A percentile compares a stretch with the other conserved stretches of the same genome.
phyloP scores from a whole-genome alignment of 1,140 invertebrate species.

The Oreohelix idahoensis region DNA sequence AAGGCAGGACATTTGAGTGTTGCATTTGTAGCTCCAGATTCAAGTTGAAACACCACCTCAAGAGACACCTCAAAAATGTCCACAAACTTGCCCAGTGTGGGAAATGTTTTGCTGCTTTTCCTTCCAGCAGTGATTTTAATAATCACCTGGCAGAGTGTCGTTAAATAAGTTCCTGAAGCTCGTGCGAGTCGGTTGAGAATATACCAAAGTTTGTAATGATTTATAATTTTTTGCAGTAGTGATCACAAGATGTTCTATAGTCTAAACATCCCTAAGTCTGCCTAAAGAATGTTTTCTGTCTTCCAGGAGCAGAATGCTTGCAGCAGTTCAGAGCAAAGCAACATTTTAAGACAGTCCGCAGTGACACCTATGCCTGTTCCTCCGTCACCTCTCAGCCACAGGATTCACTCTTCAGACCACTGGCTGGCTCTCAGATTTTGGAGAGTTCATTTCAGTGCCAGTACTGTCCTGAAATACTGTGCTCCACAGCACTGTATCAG shows the following conservation, averaged over 20 bases:
- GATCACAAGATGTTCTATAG: not conserved
- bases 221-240: not conserved
- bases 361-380: not conserved
- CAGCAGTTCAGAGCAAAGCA: not conserved
- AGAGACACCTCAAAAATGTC: conserved; percentile 8
- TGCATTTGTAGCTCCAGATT: not conserved
- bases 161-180: not conserved
- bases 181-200: not conserved
- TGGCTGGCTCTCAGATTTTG: conserved; percentile 5
- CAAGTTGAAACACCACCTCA: conserved; percentile 32
- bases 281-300: conserved; percentile 12
- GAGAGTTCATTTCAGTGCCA: conserved; percentile 3
- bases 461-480: conserved; percentile 11
- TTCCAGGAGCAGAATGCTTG: not conserved
- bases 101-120: conserved; percentile 18
- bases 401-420: not conserved
- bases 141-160: not conserved
- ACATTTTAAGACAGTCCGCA: not conserved
- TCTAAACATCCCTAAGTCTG: not conserved
- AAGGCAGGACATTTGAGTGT: conserved; percentile 5
- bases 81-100: conserved; percentile 25
- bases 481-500: not conserved
- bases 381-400: not conserved
- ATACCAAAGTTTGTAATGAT: not conserved
- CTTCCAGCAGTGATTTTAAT: conserved; percentile 10